phyloP scores from a whole-genome alignment of 2,888 invertebrate genomes.

The Myathropa florea region DNA sequence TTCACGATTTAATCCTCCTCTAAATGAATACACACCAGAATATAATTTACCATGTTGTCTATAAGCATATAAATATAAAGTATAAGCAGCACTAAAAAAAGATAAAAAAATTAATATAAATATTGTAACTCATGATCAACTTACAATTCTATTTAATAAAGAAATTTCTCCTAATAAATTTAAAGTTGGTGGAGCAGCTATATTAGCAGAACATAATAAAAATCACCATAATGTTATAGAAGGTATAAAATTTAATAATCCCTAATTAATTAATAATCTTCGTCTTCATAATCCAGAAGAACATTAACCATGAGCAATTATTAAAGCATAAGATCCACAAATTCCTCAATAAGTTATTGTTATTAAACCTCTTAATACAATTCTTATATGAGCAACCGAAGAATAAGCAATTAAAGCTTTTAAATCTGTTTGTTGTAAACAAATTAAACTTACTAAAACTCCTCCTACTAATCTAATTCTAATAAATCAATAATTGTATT shows the following conservation, averaged over 20 bases:
- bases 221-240: slow-evolving; percentile 85
- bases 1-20: slow-evolving; percentile 82
- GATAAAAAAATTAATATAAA: slow-evolving; percentile 83
- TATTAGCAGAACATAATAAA: slow-evolving; percentile 84
- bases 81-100: slow-evolving; percentile 86
- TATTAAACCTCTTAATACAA: slow-evolving; percentile 84
- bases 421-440: slow-evolving; percentile 86
- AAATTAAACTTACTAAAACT: slow-evolving; percentile 84
- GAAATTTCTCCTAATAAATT: slow-evolving; percentile 86
- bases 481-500: slow-evolving; percentile 82
- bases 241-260: slow-evolving; percentile 84
- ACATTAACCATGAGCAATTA: slow-evolving; percentile 86
- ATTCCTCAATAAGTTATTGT: slow-evolving; percentile 83
- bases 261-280: slow-evolving; percentile 85
- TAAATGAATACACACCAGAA: slow-evolving; percentile 82
- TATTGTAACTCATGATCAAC: slow-evolving; percentile 82
- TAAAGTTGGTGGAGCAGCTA: slow-evolving; percentile 85
- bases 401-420: slow-evolving; percentile 87
- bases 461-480: slow-evolving; percentile 83
- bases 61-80: slow-evolving; percentile 85
- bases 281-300: slow-evolving; percentile 85
- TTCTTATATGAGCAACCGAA: slow-evolving; percentile 86
- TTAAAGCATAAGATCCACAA: slow-evolving; percentile 83
- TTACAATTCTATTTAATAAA: slow-evolving; percentile 84
- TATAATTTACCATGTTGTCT: slow-evolving; percentile 84